phyloP scores from a whole-genome alignment of 64 coral and sea anemone genomes.

The Stylophora pistillata region DNA sequence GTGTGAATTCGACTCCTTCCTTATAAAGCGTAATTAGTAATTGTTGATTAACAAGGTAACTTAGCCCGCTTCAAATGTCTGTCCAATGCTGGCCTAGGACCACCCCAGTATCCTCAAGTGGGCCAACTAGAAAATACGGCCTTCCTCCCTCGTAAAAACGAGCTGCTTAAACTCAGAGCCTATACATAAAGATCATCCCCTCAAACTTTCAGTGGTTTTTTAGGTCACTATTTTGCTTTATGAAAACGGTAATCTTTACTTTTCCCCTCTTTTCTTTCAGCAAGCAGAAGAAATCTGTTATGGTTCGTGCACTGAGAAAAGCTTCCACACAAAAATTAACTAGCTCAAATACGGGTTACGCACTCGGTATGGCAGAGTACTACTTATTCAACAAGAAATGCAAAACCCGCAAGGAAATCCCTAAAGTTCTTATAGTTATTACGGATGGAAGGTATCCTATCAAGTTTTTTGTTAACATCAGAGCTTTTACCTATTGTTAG shows the following conservation, averaged over 20 bases:
- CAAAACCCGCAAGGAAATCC: background rate
- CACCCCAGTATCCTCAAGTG: too few species aligned
- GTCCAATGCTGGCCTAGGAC: too few species aligned
- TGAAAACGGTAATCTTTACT: background rate
- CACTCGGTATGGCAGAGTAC: slow-evolving; percentile 2
- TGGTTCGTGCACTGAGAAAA: slow-evolving; percentile 8
- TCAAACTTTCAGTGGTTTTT: background rate
- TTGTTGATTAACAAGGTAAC: too few species aligned
- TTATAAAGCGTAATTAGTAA: too few species aligned
- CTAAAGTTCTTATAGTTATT: slow-evolving; percentile 19
- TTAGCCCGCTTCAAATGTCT: too few species aligned
- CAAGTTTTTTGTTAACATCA: too few species aligned
- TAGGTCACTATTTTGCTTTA: background rate
- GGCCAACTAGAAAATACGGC: too few species aligned
- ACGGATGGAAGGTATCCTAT: slow-evolving; percentile 11
- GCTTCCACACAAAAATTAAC: slow-evolving; percentile 14
- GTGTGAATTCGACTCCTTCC: too few species aligned
- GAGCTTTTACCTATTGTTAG: too few species aligned
- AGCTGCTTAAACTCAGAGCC: too few species aligned
- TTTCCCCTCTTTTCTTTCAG: background rate
- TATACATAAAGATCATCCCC: too few species aligned
- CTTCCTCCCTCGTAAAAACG: too few species aligned
- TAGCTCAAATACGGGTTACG: slow-evolving; percentile 17
- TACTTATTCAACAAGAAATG: background rate
- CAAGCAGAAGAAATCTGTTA: background rate